Evolutionary conservation across 2,888 invertebrate genomes (phyloP).

Genomic region (Hirtodrosophila confusa): DNA sequence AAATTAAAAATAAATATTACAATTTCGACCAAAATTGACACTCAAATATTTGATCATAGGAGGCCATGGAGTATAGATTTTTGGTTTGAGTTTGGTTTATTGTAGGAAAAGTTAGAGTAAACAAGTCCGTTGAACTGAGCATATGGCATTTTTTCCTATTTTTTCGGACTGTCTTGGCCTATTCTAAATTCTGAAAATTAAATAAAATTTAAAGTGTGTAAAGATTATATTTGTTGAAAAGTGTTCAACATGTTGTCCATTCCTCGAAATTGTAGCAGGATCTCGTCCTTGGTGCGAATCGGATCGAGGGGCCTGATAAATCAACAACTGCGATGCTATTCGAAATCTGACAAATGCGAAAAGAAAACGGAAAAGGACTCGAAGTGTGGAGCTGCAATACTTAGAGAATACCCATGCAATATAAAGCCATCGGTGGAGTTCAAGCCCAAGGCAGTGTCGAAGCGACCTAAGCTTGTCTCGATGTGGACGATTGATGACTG

Average conservation of each 20-base stretch:
- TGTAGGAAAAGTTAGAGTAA: too few relatives aligned
- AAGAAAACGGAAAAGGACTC: not conserved
- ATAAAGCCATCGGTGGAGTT: not conserved
- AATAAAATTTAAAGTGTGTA: not conserved
- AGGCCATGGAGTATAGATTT: not conserved
- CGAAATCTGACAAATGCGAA: conserved; percentile 7
- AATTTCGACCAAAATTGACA: too few relatives aligned
- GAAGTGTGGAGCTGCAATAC: conserved; percentile 23
- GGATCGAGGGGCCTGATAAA: not conserved
- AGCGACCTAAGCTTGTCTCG: conserved; percentile 1
- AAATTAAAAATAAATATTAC: too few relatives aligned
- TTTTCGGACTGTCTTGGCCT: not conserved
- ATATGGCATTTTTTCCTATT: not conserved
- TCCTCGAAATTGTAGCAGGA: not conserved
- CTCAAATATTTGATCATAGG: not conserved
- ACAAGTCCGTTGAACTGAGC: too few relatives aligned
- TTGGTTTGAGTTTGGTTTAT: too few relatives aligned
- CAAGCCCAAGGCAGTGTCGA: not conserved
- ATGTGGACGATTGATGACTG: conserved; percentile 48
- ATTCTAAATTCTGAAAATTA: not conserved
- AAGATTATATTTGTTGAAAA: not conserved
- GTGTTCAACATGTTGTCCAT: conserved; percentile 7
- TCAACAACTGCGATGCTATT: conserved; percentile 16
- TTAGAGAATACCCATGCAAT: conserved; percentile 28
- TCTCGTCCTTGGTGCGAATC: not conserved